phyloP scores from a whole-genome alignment of 2,888 invertebrate species.

The Ethmia dodecea region DNA sequence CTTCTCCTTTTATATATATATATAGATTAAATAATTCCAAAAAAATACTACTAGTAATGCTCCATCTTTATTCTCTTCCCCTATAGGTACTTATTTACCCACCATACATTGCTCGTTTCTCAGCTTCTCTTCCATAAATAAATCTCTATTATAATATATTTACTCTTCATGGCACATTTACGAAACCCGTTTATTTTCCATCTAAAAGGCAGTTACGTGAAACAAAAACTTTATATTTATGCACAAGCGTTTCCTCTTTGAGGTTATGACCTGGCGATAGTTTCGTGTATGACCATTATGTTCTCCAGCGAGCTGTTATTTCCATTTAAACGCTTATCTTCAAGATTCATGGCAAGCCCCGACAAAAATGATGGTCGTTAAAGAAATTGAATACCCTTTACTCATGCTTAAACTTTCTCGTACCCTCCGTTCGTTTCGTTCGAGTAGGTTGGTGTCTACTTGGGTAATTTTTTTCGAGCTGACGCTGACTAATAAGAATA shows the following conservation, averaged over 20 bases:
- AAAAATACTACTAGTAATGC: no score
- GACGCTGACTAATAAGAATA: no score
- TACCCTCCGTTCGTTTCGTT: conserved; percentile 11
- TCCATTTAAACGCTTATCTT: conserved; percentile 66
- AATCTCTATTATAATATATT: no score
- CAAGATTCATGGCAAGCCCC: conserved; percentile 57
- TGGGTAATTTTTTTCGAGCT: no score
- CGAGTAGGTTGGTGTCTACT: no score
- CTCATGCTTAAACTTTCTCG: conserved; percentile 43
- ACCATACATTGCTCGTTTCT: no score
- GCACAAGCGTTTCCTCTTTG: conserved; percentile 43
- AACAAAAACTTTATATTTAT: conserved; percentile 48
- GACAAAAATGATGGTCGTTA: conserved; percentile 63
- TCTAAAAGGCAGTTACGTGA: conserved; percentile 13
- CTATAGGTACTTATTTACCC: no score
- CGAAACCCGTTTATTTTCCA: background rate
- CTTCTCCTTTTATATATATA: no score
- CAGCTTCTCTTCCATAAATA: no score
- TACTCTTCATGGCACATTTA: no score
- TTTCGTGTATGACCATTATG: conserved; percentile 54
- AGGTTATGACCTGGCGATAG: conserved; percentile 47
- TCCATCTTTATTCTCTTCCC: no score
- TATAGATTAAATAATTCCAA: no score
- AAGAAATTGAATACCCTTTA: conserved; percentile 63
- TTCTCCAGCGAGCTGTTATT: conserved; percentile 50